phyloP scores from a whole-genome alignment of 2,113 vertebrate species.

The Xiphophorus maculatus region DNA sequence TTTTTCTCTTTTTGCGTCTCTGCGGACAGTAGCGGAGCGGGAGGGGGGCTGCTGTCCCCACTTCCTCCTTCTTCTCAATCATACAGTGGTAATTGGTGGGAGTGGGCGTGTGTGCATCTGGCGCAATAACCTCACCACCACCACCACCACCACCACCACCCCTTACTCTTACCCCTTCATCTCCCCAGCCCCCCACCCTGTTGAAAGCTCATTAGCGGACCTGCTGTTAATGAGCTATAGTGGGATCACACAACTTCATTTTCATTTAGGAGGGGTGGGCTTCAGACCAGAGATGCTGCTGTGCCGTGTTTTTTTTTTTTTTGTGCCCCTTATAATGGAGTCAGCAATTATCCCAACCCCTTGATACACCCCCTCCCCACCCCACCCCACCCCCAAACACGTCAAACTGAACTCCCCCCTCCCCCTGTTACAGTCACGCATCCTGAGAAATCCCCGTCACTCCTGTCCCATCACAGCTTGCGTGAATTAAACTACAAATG shows the following conservation, averaged over 20 bases:
- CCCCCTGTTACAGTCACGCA: constrained; percentile 16
- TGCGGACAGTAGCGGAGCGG: constrained; percentile 49
- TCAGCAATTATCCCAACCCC: constrained; percentile 79
- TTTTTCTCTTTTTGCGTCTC: constrained; percentile 54
- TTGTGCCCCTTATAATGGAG: constrained; percentile 77
- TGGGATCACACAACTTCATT: constrained; percentile 80
- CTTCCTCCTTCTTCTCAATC: constrained; percentile 63
- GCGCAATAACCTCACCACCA: constrained; percentile 63
- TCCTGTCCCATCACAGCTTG: constrained; percentile 58
- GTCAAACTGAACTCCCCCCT: constrained; percentile 31
- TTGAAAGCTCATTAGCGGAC: constrained; percentile 85
- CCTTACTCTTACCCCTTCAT: constrained; percentile 54
- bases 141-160: constrained; percentile 32
- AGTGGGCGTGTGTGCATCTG: constrained; percentile 80
- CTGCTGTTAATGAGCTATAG: constrained; percentile 84
- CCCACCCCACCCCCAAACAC: constrained; percentile 23
- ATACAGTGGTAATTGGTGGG: constrained; percentile 79
- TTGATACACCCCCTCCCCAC: constrained; percentile 56
- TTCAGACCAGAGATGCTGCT: constrained; percentile 72
- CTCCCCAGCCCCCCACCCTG: constrained; percentile 77
- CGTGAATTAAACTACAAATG: background rate
- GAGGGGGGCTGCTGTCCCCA: constrained; percentile 48
- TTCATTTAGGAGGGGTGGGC: constrained; percentile 71
- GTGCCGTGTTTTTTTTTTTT: constrained; percentile 35
- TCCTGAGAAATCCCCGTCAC: constrained; percentile 64